phyloP scores from a whole-genome alignment of 1,140 invertebrate species.

The Drosophila willistoni region DNA sequence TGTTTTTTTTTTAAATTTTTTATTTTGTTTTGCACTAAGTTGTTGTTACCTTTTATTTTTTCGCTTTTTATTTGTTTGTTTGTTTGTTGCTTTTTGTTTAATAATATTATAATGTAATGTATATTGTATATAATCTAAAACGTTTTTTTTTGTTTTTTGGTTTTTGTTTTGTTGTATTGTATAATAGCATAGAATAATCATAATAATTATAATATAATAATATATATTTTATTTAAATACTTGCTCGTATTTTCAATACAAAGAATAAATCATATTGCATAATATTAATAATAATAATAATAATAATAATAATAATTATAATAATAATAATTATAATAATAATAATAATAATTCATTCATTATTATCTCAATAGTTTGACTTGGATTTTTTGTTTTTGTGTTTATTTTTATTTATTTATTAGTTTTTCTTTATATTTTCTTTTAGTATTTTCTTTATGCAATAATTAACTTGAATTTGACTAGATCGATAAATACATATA shows the following conservation, averaged over 20 bases:
- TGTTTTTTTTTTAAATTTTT: neutral
- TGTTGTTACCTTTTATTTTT: conserved; percentile 22
- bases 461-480: conserved; percentile 82
- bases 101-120: conserved; percentile 51
- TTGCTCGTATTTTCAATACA: conserved; percentile 77
- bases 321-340: conserved; percentile 54
- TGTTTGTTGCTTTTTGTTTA: conserved; percentile 46
- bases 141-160: conserved; percentile 25
- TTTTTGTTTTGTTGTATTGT: conserved; percentile 34
- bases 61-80: conserved; percentile 29
- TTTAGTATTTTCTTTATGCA: conserved; percentile 59
- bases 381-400: conserved; percentile 51
- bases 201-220: conserved; percentile 58
- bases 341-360: conserved; percentile 61
- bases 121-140: conserved; percentile 75
- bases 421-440: conserved; percentile 27
- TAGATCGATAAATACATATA: conserved; percentile 78
- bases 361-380: conserved; percentile 80
- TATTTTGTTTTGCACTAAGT: conserved; percentile 62
- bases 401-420: conserved; percentile 31
- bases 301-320: conserved; percentile 57
- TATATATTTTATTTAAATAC: conserved; percentile 66
- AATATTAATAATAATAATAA: conserved; percentile 58
- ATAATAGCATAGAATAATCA: conserved; percentile 78
- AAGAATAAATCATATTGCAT: conserved; percentile 66